Conservation (phyloP, 1,140 invertebrate genomes). For the Steinernema khuongi region DNA sequence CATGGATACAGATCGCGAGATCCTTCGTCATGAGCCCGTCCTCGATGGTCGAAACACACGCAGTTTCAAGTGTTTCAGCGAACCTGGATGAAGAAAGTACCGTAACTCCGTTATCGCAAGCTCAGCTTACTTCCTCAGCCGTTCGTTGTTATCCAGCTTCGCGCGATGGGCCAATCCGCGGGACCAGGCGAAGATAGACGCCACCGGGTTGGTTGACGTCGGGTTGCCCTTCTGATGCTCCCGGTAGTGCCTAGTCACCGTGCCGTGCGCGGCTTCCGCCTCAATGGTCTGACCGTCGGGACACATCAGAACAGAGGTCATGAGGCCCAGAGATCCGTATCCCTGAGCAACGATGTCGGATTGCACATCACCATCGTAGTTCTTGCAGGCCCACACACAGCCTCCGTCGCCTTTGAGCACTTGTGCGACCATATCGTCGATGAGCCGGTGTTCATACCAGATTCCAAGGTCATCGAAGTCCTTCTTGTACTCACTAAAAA, state of each 20-base stretch:
- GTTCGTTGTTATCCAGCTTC: conserved; percentile 78
- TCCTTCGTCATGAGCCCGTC: conserved; percentile 95
- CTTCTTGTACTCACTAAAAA: conserved; percentile 73
- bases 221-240: conserved; percentile 70
- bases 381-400: conserved; percentile 98
- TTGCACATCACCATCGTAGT: conserved; percentile 98
- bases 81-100: conserved; percentile 39
- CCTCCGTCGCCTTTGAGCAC: conserved; percentile 95
- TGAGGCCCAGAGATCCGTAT: conserved; percentile 78
- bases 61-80: conserved; percentile 72
- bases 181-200: conserved; percentile 98
- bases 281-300: conserved; percentile 95
- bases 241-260: conserved; percentile 88
- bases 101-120: conserved; percentile 28
- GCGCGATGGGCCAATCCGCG: conserved; percentile 82
- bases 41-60: conserved; percentile 90
- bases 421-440: conserved; percentile 96
- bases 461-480: conserved; percentile 77
- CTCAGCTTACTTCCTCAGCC: conserved; percentile 42
- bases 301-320: conserved; percentile 88
- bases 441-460: conserved; percentile 94
- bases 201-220: conserved; percentile 61
- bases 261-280: conserved; percentile 93
- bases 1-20: conserved; percentile 94
- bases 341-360: conserved; percentile 92